Conservation (phyloP, 2,113 vertebrate species). For the Gymnarchus niloticus region DNA sequence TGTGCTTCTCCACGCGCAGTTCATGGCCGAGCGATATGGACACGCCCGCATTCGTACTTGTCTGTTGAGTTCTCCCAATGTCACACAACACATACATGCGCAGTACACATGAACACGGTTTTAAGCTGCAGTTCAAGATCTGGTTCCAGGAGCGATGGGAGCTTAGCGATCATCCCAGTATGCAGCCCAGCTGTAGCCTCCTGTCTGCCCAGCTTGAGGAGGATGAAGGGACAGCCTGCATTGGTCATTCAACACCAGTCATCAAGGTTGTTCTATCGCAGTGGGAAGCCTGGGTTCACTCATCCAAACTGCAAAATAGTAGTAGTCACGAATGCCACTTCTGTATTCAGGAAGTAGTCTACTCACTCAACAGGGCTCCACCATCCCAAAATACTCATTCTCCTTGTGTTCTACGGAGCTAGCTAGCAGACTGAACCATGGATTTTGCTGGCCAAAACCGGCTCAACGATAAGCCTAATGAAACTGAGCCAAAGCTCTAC, state of each 20-base stretch:
- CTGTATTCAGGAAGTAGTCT: not conserved
- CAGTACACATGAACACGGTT: no score
- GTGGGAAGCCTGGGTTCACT: not conserved
- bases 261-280: not conserved
- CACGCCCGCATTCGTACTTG: no score
- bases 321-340: not conserved
- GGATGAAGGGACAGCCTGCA: not conserved
- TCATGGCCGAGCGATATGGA: no score
- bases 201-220: not conserved
- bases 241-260: slow-evolving; percentile 2
- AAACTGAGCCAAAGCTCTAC: not conserved
- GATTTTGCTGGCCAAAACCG: not conserved
- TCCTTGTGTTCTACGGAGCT: not conserved
- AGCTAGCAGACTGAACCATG: not conserved
- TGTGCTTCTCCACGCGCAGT: no score
- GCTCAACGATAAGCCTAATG: not conserved
- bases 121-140: not conserved
- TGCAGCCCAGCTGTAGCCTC: not conserved
- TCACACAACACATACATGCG: no score
- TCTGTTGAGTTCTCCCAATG: no score
- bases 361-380: not conserved
- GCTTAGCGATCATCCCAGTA: not conserved
- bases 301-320: not conserved
- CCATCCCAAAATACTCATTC: not conserved
- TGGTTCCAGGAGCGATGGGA: not conserved